Base-by-base conservation (phyloP, 2,888 invertebrate genomes). In the Melanostoma mellinum region DNA sequence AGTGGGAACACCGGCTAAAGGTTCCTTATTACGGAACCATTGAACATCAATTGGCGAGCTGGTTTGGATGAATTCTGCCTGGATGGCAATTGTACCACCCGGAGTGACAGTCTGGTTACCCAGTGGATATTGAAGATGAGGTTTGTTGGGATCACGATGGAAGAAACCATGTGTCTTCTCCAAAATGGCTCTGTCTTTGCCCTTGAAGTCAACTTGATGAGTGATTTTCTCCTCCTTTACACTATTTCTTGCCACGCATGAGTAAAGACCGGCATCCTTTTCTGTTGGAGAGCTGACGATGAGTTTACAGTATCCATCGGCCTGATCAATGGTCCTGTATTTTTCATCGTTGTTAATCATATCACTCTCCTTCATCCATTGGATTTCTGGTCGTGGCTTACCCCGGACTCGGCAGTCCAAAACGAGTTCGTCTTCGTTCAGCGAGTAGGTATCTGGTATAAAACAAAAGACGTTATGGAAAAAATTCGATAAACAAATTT, bases 41-140 rank as follows among this genome's bases (percentile, higher is more conserved):
- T 94, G 94, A 0, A 97, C 95, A 86, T 95, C 95, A 6, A 95
- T 94, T 9, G 94, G 94, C 30, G 92, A 92, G 88, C 95, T 95
- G 89, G 94, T 94, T 42, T 96, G 94, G 86, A 89, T 88, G 82
- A 91, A 91, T 90, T 96, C 95, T 0, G 96, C 96, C 89, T 96
- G 96, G 30, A 97, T 93, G 3, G 96, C 96, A 80, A 96, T 94
- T 0, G 96, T 95, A 44, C 96, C 96, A 0, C 96, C 96, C 75
- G 93, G 92, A 3, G 95, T 94, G 0, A 96, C 96, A 69, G 94
- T 93, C 88, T 95, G 94, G 88, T 96, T 96, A 0, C 94, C 93
- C 33, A 96, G 90, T 0, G 94, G 93, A 77, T 93, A 93, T 0
- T 94, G 92, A 87, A 96, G 95, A 87, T 94, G 94, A 0, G 96